phyloP scores from a whole-genome alignment of 2,888 invertebrate species.

The Latrodectus elegans region DNA sequence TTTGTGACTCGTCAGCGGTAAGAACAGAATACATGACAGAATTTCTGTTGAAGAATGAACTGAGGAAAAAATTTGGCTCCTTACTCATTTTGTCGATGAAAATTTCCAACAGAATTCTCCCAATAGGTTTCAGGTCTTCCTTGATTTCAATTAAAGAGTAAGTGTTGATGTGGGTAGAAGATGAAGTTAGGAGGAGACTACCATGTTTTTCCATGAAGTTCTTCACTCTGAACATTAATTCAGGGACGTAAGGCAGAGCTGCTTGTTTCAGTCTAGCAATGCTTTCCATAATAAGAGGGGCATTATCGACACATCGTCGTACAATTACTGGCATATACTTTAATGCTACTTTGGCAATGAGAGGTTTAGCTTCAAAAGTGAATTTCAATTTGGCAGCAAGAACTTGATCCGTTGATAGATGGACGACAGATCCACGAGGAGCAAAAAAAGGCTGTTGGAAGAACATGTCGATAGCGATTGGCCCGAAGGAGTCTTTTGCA shows the following conservation, averaged over 20 bases:
- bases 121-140: constrained; percentile 28
- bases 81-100: constrained; percentile 9
- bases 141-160: constrained; percentile 26
- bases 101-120: background rate
- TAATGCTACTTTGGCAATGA: background rate
- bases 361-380: constrained; percentile 11
- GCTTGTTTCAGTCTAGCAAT: background rate
- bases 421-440: constrained; percentile 5
- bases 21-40: background rate
- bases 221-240: background rate
- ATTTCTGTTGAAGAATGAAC: background rate
- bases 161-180: background rate
- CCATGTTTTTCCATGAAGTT: constrained; percentile 27
- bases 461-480: constrained; percentile 10
- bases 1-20: background rate
- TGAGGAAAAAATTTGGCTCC: background rate
- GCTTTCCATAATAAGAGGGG: background rate
- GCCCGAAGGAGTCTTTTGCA: background rate
- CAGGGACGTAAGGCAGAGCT: background rate
- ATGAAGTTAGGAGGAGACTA: background rate
- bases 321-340: constrained; percentile 17
- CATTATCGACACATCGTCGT: constrained; percentile 4
- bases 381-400: constrained; percentile 13
- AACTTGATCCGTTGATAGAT: constrained; percentile 4
- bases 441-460: constrained; percentile 1